phyloP scores from a whole-genome alignment of 2,888 invertebrate species.

The Nysson spinosus region DNA sequence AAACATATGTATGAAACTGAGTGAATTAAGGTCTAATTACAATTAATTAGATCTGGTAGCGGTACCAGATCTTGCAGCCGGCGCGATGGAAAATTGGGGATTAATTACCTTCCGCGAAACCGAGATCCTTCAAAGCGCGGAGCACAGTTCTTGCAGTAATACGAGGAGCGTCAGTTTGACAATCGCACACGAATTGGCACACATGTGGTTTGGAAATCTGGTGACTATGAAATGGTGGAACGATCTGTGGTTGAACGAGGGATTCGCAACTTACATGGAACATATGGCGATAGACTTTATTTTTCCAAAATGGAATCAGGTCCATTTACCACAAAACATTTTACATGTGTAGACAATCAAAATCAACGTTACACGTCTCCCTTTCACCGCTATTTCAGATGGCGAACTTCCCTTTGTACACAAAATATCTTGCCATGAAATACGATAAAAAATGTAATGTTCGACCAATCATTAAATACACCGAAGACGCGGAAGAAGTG shows the following conservation, averaged over 20 bases:
- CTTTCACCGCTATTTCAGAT: too few relatives aligned
- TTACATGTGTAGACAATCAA: too few relatives aligned
- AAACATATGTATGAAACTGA: neutral
- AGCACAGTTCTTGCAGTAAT: constrained; percentile 79
- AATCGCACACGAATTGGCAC: constrained; percentile 43
- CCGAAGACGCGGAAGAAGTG: constrained; percentile 46
- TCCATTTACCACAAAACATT: neutral
- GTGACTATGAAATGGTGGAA: constrained; percentile 51
- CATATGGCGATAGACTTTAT: constrained; percentile 33
- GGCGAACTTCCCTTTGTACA: constrained; percentile 49
- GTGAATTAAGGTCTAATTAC: too few relatives aligned
- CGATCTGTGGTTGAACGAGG: constrained; percentile 46
- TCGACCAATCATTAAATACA: constrained; percentile 44
- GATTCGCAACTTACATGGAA: constrained; percentile 46
- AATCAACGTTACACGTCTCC: too few relatives aligned
- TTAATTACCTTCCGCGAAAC: constrained; percentile 40
- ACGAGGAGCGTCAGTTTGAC: constrained; percentile 77
- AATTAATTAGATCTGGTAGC: constrained; percentile 24
- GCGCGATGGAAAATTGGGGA: constrained; percentile 48
- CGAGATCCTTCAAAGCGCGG: constrained; percentile 60
- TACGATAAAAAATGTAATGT: constrained; percentile 45
- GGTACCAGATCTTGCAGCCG: constrained; percentile 38
- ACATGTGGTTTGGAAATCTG: constrained; percentile 48
- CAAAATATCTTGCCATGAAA: constrained; percentile 55
- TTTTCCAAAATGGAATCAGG: constrained; percentile 56